These are phyloP conservation scores for Spinibarbus caldwelli DNA, from an alignment of 2,797 vertebrate species.

Conservation along the genomic window DNA sequence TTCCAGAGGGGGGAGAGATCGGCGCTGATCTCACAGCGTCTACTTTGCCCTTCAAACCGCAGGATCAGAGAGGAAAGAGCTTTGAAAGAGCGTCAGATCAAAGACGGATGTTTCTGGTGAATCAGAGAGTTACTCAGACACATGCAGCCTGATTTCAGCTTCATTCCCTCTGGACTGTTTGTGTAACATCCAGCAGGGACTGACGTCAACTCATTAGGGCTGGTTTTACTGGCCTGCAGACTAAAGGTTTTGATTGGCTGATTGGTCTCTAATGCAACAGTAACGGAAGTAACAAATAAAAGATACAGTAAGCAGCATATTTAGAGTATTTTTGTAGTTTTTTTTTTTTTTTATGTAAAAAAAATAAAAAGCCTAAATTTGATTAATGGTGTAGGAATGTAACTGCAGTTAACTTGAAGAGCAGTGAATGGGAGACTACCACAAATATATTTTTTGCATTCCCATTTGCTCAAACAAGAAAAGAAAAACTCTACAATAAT, in stretches of 20 bases:
- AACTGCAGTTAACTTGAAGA: too few relatives aligned
- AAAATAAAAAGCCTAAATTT: too few relatives aligned
- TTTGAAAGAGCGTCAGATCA: conserved; percentile 5
- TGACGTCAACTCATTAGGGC: neutral
- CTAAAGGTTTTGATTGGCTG: neutral
- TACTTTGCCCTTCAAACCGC: conserved; percentile 48
- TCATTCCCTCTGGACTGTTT: conserved; percentile 15
- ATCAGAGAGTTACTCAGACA: conserved; percentile 28
- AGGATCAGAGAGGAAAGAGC: conserved; percentile 33
- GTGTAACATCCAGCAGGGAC: conserved; percentile 36
- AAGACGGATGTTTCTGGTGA: conserved; percentile 5
- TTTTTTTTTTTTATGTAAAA: too few relatives aligned
- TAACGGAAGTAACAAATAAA: neutral
- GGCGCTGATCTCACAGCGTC: neutral
- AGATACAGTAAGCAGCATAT: neutral
- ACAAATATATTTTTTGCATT: too few relatives aligned
- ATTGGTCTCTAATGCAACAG: too few relatives aligned
- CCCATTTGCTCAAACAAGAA: too few relatives aligned
- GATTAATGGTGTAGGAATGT: neutral
- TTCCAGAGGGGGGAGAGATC: conserved; percentile 7
- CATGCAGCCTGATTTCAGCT: neutral
- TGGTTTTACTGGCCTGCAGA: neutral
- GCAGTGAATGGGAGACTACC: too few relatives aligned
- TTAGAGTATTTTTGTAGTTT: neutral
- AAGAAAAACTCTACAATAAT: too few relatives aligned